Base-by-base conservation (phyloP, 2,797 vertebrate species). In the Centroberyx gerrardi region DNA sequence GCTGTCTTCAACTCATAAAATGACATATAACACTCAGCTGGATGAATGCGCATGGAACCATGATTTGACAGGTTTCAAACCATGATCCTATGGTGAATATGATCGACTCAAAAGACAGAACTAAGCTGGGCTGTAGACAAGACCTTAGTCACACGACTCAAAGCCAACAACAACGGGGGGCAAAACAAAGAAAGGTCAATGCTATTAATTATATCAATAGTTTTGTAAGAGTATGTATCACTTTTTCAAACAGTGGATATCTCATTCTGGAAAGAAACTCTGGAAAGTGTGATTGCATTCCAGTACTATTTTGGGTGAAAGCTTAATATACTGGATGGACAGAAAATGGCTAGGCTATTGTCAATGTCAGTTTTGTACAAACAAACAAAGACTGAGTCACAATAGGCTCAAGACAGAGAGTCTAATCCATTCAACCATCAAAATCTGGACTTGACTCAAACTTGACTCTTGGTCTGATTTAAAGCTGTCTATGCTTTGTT, bases 31-130 rank as follows among this genome's bases (percentile, higher is more conserved):
- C 33, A 51, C 4, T 78, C 64, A 77, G 58, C 49, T 40, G 14
- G 61, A 70, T 28, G 56, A 61, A 70, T 54, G 38, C 38, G 58
- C 75, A 84, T 3, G 62, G 9, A 70, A 68, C 59, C 48, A 38
- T 8, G 5, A 62, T 31, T 68, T 53, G 36, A 42, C 51, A 51
- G 38, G 46, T 33, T 63, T 62, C 31, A 72, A 70, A 79, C 52
- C 31, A 2, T 13, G 29, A 6, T 18, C 33, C 28, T 29, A 33
- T 52, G 3, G 36, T 62, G 52, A 67, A 33, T 48, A 8, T 40
- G 28, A 38, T 40, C 22, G n/a, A 51, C 27, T 27, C 9, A 33
- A 38, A 44, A 65, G n/a, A 40, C 44, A 53, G 13, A 22, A 22
- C 0, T 22, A 53, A 55, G 28, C 46, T 8, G 14, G 46, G 46